These are phyloP conservation scores for honey bee (Apis mellifera) DNA, from an alignment of 1,140 invertebrate genomes.

Conservation along the genomic window DNA sequence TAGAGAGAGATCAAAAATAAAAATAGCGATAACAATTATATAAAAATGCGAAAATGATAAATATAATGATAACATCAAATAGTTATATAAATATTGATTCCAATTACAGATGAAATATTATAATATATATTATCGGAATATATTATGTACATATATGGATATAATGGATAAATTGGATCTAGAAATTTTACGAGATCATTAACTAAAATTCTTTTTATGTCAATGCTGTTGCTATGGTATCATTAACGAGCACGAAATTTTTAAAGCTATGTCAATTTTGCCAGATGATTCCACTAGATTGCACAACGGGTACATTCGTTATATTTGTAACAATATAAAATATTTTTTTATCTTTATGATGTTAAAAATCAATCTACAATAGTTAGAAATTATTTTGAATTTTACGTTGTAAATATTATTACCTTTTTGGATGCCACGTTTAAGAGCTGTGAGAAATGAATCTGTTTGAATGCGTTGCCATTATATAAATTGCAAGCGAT, in stretches of 20 bases:
- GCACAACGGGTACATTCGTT: constrained; percentile 29
- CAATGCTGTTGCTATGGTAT: background rate
- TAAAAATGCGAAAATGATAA: background rate
- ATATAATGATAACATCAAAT: background rate
- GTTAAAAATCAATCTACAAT: background rate
- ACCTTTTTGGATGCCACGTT: background rate
- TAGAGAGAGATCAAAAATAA: background rate
- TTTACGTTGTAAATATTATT: background rate
- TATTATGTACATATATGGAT: background rate
- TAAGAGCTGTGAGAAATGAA: constrained; percentile 13
- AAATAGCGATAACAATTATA: background rate
- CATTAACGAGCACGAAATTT: background rate
- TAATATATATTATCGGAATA: background rate
- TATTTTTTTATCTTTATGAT: background rate
- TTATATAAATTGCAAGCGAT: constrained; percentile 50
- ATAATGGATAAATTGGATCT: background rate
- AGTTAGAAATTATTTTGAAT: background rate
- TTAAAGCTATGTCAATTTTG: constrained; percentile 1
- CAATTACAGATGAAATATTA: background rate
- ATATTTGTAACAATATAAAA: background rate
- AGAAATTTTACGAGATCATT: background rate
- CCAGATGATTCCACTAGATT: constrained; percentile 16
- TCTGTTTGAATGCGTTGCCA: background rate
- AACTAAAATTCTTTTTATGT: too few species aligned
- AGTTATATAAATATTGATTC: constrained; percentile 6